Evolutionary conservation across 2,888 invertebrate genomes (phyloP).

Genomic region (Drosophila algonquin): DNA sequence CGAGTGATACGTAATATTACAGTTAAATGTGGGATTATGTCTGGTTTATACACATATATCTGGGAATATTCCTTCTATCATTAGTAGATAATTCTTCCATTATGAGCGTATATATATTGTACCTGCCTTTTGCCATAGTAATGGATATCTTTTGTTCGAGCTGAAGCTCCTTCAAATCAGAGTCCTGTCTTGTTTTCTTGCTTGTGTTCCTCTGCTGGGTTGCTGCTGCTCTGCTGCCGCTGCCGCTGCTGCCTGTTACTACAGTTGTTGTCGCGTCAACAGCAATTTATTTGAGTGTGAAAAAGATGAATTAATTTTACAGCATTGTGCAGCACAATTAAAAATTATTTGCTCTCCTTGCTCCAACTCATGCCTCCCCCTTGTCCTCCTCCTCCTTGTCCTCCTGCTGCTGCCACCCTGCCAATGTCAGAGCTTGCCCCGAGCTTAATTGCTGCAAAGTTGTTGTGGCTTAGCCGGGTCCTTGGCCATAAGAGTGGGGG

Average conservation of each 20-base stretch:
- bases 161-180: not conserved
- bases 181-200: not conserved
- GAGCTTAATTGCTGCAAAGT: slow-evolving; percentile 79
- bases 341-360: slow-evolving; percentile 74
- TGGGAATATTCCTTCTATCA: not conserved
- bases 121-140: not conserved
- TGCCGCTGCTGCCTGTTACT: slow-evolving; percentile 10
- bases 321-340: slow-evolving; percentile 81
- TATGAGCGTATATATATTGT: not conserved
- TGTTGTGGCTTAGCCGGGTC: slow-evolving; percentile 76
- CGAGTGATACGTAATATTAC: no score
- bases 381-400: slow-evolving; percentile 13
- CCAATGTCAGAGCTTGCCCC: slow-evolving; percentile 57
- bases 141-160: not conserved
- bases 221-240: slow-evolving; percentile 6
- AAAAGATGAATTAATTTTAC: slow-evolving; percentile 80
- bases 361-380: slow-evolving; percentile 10
- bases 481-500: slow-evolving; percentile 45
- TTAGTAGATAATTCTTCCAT: not conserved
- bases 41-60: not conserved
- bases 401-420: slow-evolving; percentile 13
- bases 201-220: slow-evolving; percentile 12
- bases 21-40: not conserved
- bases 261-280: slow-evolving; percentile 69
- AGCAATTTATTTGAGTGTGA: slow-evolving; percentile 80